These are phyloP conservation scores for Spongilla lacustris DNA, from an alignment of 37 sponge, comb jelly and placozoan genomes.

Conservation along the genomic window DNA sequence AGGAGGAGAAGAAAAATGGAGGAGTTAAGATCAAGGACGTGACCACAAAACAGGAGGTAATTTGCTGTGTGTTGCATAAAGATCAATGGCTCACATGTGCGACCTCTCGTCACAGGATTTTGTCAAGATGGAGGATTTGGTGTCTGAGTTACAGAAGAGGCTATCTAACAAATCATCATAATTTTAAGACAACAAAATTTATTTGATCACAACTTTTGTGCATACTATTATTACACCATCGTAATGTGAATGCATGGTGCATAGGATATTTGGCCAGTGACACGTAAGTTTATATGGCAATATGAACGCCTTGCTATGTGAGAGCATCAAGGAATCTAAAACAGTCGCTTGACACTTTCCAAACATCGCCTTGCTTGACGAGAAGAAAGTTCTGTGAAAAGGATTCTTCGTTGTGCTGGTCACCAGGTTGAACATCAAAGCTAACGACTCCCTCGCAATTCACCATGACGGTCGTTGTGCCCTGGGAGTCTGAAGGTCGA, in stretches of 20 bases:
- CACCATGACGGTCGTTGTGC: constrained; percentile 52
- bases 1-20: constrained; percentile 76
- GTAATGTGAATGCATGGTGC: too few species aligned
- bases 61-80: not conserved
- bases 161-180: not conserved
- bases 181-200: not conserved
- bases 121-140: constrained; percentile 25
- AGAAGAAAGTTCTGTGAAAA: constrained; percentile 77
- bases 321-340: constrained; percentile 62
- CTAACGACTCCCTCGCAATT: constrained; percentile 60
- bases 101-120: constrained; percentile 25
- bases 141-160: constrained; percentile 36
- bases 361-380: constrained; percentile 63
- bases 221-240: too few species aligned
- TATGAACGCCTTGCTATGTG: not conserved
- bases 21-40: constrained; percentile 88
- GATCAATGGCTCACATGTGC: not conserved
- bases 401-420: not conserved
- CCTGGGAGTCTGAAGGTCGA: not conserved
- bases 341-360: constrained; percentile 83
- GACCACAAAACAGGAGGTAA: constrained; percentile 77
- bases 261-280: too few species aligned
- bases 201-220: too few species aligned
- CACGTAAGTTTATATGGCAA: not conserved
- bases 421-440: constrained; percentile 44